These are phyloP conservation scores for Acromyrmex echinatior DNA, from an alignment of 1,140 invertebrate genomes.

Conservation along the genomic window DNA sequence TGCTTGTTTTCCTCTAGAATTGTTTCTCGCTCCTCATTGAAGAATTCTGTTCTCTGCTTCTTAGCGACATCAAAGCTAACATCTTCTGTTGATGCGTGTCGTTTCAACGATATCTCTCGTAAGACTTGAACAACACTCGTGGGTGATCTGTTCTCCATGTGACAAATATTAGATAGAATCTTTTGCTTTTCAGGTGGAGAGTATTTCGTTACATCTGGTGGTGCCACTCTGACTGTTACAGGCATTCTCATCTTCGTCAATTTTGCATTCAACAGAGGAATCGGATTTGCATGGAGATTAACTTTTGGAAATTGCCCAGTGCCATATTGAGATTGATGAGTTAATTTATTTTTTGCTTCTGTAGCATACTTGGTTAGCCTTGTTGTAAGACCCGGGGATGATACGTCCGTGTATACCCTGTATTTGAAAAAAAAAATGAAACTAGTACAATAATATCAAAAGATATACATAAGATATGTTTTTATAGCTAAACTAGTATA, in stretches of 20 bases:
- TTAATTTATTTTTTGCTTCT: constrained; percentile 82
- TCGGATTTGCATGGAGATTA: constrained; percentile 82
- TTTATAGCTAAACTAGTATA: no score
- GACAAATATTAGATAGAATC: constrained; percentile 70
- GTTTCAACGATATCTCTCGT: constrained; percentile 82
- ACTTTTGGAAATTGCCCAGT: constrained; percentile 85
- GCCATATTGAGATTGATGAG: constrained; percentile 83
- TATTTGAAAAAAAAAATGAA: neutral
- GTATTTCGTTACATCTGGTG: constrained; percentile 78
- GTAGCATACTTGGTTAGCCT: constrained; percentile 84
- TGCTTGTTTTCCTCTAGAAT: constrained; percentile 83
- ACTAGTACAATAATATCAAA: neutral
- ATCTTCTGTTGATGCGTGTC: constrained; percentile 84
- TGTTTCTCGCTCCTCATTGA: constrained; percentile 78
- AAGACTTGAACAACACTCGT: constrained; percentile 72
- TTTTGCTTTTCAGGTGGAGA: constrained; percentile 78
- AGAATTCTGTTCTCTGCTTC: constrained; percentile 83
- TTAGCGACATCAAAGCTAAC: constrained; percentile 80
- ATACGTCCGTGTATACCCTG: constrained; percentile 83
- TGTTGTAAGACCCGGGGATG: constrained; percentile 83
- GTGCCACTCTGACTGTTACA: constrained; percentile 83
- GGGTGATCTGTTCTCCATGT: constrained; percentile 48
- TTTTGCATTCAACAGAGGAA: constrained; percentile 81
- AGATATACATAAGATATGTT: no score
- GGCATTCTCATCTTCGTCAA: constrained; percentile 77